Conservation (phyloP, 2,113 vertebrate genomes). For the Oreocharis arfaki region DNA sequence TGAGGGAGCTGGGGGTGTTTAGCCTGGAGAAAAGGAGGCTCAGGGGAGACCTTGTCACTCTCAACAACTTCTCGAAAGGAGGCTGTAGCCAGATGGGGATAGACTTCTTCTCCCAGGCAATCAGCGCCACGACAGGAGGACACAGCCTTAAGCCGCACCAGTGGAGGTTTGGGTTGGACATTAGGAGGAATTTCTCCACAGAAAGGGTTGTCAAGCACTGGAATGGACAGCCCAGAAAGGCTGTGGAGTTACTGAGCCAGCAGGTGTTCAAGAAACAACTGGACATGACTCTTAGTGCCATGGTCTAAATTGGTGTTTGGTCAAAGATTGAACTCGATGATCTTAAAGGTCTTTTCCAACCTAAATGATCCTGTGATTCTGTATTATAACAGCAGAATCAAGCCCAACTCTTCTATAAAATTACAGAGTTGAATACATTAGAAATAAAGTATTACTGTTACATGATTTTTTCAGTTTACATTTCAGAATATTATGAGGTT, state of each 20-base stretch:
- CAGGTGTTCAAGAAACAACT: neutral
- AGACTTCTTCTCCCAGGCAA: rapidly evolving
- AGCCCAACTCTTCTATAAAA: neutral
- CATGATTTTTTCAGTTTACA: neutral
- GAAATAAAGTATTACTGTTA: neutral
- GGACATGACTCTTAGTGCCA: neutral
- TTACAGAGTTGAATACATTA: neutral
- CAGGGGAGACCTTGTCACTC: neutral
- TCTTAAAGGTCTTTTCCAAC: neutral
- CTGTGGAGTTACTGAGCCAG: neutral
- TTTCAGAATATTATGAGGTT: neutral
- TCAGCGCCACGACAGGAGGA: neutral
- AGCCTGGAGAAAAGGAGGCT: neutral
- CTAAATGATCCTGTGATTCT: neutral
- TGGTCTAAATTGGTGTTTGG: neutral
- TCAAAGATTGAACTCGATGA: neutral
- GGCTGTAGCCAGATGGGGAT: neutral
- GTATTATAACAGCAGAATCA: neutral
- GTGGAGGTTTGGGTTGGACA: neutral
- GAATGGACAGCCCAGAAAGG: neutral
- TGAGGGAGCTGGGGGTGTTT: neutral
- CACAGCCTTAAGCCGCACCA: neutral
- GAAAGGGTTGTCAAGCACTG: neutral
- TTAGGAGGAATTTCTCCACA: neutral
- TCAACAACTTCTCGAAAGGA: neutral